phyloP scores from a whole-genome alignment of 2,113 vertebrate species.

The Myotis brandtii region DNA sequence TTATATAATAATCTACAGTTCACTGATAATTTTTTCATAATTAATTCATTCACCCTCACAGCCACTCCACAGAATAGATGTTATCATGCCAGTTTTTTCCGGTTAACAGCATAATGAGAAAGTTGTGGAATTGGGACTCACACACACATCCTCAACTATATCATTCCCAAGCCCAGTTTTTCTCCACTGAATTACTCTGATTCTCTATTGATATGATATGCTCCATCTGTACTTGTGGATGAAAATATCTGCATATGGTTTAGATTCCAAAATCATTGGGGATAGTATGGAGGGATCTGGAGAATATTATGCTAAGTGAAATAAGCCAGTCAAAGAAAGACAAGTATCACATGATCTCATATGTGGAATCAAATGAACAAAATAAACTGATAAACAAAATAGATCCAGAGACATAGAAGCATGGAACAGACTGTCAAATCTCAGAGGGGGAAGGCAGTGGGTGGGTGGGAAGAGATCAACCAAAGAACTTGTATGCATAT shows the following conservation, averaged over 20 bases:
- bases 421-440: no score
- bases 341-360: no score
- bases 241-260: background rate
- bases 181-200: background rate
- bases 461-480: no score
- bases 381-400: no score
- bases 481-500: no score
- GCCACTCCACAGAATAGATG: background rate
- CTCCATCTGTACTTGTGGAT: background rate
- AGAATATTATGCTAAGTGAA: no score
- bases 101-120: background rate
- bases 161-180: background rate
- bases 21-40: background rate
- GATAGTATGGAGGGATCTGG: no score
- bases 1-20: background rate
- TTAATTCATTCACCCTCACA: background rate
- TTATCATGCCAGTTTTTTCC: background rate
- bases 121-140: background rate
- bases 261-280: background rate
- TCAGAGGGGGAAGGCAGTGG: no score
- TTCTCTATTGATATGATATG: background rate
- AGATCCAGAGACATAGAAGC: no score
- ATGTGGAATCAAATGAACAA: no score
- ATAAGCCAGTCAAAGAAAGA: no score
- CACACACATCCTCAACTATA: background rate